Evolutionary conservation across 2,113 vertebrate species (phyloP).

Genomic region (Eclectus roratus): DNA sequence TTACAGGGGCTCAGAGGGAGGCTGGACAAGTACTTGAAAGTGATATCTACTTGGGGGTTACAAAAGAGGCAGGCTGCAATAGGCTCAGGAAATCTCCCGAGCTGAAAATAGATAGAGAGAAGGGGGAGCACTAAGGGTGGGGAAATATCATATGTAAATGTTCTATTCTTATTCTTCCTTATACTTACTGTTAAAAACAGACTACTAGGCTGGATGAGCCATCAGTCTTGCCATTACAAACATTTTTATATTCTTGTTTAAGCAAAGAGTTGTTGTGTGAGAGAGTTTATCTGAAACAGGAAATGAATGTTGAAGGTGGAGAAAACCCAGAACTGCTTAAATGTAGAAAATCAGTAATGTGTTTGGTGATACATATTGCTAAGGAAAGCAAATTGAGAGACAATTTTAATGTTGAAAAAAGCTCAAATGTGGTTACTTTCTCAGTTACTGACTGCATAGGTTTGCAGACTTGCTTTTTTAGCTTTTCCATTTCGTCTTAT

Average conservation of each 20-base stretch:
- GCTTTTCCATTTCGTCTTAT: not conserved
- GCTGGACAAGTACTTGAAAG: slow-evolving; percentile 29
- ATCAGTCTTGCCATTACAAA: not conserved
- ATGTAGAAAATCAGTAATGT: not conserved
- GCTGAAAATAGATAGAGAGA: slow-evolving; percentile 29
- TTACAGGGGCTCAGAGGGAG: not conserved
- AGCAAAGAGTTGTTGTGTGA: not conserved
- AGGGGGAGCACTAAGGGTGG: not conserved
- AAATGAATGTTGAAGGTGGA: not conserved
- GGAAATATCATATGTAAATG: not conserved
- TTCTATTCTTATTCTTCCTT: slow-evolving; percentile 32
- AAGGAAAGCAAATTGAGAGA: not conserved
- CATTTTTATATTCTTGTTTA: not conserved
- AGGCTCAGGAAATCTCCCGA: slow-evolving; percentile 26
- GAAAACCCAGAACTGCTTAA: not conserved
- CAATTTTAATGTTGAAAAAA: not conserved
- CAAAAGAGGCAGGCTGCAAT: not conserved
- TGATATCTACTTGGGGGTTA: not conserved
- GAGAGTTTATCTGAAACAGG: not conserved
- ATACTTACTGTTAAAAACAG: not conserved
- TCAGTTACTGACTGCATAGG: not conserved
- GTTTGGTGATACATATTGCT: not conserved
- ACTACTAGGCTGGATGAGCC: not conserved
- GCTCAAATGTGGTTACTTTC: not conserved
- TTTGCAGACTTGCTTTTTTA: not conserved